These are phyloP conservation scores for Phylloscopus trochilus DNA, from an alignment of 2,113 vertebrate genomes.

Conservation along the genomic window DNA sequence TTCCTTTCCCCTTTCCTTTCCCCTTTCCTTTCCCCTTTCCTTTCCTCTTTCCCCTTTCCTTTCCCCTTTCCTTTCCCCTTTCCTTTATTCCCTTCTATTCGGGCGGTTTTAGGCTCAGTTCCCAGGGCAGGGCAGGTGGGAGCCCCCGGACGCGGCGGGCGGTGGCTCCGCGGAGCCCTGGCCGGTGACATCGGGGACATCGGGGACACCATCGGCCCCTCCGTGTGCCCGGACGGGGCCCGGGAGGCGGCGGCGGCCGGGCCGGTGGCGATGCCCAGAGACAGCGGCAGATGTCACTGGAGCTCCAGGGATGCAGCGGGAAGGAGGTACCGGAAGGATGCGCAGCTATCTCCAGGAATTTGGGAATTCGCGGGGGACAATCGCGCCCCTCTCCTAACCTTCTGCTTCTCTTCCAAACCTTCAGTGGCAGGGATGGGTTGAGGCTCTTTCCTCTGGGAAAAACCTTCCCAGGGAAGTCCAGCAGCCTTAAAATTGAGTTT, in stretches of 20 bases:
- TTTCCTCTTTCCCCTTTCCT: too few relatives aligned
- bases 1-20: too few relatives aligned
- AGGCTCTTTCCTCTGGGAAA: background rate
- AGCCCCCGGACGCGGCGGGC: fast-evolving
- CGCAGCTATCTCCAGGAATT: background rate
- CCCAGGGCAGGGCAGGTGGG: fast-evolving
- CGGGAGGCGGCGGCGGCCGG: background rate
- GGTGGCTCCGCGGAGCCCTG: background rate
- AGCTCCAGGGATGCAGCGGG: background rate
- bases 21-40: too few relatives aligned
- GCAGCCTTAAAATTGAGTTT: background rate
- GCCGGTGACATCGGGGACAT: background rate
- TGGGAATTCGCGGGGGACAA: background rate
- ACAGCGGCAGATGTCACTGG: slow-evolving; percentile 36
- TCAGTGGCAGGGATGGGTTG: background rate
- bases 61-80: background rate
- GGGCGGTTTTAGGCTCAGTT: fast-evolving
- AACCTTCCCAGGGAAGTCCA: background rate
- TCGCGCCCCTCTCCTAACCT: too few relatives aligned
- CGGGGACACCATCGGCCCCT: fast-evolving
- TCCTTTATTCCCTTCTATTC: too few relatives aligned
- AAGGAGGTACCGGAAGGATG: fast-evolving
- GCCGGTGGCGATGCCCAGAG: background rate
- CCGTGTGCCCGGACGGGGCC: fast-evolving
- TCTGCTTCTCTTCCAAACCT: background rate